Evolutionary conservation across 2,888 invertebrate species (phyloP).

Genomic region (Pachycephus smyrnensis): DNA sequence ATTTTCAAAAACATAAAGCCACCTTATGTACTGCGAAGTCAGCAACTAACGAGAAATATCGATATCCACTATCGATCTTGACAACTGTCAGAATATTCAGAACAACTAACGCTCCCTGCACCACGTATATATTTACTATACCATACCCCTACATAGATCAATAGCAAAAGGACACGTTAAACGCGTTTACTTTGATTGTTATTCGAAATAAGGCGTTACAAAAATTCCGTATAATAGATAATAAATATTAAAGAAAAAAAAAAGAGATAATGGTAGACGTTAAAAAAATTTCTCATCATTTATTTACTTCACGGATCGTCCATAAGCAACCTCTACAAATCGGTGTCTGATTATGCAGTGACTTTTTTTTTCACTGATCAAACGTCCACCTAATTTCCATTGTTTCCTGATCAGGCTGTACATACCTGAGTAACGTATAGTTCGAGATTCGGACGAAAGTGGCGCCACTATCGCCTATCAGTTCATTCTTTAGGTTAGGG

Average conservation of each 20-base stretch:
- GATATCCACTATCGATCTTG: neutral
- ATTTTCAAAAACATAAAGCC: neutral
- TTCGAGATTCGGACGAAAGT: neutral
- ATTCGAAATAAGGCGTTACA: neutral
- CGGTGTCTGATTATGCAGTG: neutral
- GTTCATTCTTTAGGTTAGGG: neutral
- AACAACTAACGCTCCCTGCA: neutral
- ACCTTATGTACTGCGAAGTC: neutral
- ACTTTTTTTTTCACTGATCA: neutral
- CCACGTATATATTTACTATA: neutral
- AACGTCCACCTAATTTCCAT: neutral
- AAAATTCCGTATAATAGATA: neutral
- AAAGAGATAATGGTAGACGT: neutral
- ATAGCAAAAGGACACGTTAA: too few species aligned
- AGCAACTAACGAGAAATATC: neutral
- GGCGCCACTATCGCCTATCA: neutral
- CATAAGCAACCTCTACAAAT: neutral
- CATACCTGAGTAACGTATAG: neutral
- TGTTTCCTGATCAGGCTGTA: neutral
- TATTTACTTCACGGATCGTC: neutral
- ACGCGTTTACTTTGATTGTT: neutral
- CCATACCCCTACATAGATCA: neutral
- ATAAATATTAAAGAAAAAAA: neutral
- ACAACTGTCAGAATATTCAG: neutral
- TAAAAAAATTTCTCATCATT: neutral